Evolutionary conservation across 2,888 invertebrate genomes (phyloP), one percentile per base, ranked within the genome.

Genomic region (Cephus pulcher): DNA sequence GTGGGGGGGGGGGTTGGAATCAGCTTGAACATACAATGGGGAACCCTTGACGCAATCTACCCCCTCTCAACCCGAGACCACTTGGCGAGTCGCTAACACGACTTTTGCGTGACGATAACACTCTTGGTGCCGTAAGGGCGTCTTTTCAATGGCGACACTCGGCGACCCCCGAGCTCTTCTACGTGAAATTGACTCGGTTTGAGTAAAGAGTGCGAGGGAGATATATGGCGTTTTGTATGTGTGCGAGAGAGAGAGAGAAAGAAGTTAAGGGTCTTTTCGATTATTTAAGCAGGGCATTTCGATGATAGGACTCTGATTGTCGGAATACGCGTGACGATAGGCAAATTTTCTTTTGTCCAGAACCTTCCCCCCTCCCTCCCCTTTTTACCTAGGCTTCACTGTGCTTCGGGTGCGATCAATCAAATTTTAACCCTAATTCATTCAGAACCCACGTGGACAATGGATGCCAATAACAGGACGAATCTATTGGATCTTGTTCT

Each of bases 81-180:
- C 88, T 89, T 88, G 88, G 87, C 85, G 85, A 88, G 86, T 87
- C 86, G 87, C 87, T 89, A 90, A 90, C 89, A 90, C 85, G 87
- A 85, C 83, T 90, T 89, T 90, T 84, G 90, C 90, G 89, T 90
- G 90, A 89, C 88, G 30, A 56, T 34, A 78, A 75, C 68, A 75
- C 78, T 37, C 35, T 74, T 11, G 37, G 69, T 40, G 76, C 30
- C 73, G 33, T 75, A 35, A 34, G 30, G 35, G 37, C 37, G 35
- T 56, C 37, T 75, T 70, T 37, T 23, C 34, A 30, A 30, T n/a
- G 4, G n/a, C n/a, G 56, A 23, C 23, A 23, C 56, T 56, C 23
- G 23, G 56, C 23, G 23, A 56, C 9, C 9, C 9, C 23, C 56
- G 56, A 56, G 56, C 56, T 56, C 23, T 23, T 56, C 23, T 23